Percentiles rank a stretch among this genome's conserved stretches.
Evolutionary conservation across 2,888 invertebrate genomes (phyloP).

Genomic region (Calameuta idolon): DNA sequence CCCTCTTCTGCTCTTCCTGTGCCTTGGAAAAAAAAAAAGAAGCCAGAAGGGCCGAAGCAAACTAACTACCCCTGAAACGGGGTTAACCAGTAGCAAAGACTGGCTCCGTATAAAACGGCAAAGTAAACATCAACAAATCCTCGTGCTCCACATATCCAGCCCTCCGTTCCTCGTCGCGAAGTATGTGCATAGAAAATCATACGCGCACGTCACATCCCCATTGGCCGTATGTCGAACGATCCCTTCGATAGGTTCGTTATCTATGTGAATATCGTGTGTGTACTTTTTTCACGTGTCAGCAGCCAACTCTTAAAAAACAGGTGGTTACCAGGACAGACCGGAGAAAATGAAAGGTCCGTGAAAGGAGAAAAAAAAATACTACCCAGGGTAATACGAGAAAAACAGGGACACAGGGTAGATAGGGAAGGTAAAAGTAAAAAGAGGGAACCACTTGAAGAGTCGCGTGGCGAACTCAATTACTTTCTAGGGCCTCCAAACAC

Average conservation of each 20-base stretch:
- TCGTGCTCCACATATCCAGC: not conserved
- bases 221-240: constrained; percentile 60
- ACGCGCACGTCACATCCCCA: constrained; percentile 29
- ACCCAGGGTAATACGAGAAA: constrained; percentile 25
- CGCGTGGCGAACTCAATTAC: constrained; percentile 67
- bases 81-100: not conserved
- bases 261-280: not conserved
- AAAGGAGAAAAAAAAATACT: not conserved
- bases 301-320: constrained; percentile 57
- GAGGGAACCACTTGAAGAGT: constrained; percentile 62
- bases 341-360: not conserved
- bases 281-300: constrained; percentile 10
- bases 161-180: not conserved
- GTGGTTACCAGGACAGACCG: constrained; percentile 56
- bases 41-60: not conserved
- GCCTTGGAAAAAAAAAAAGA: not conserved
- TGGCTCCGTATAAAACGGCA: not conserved
- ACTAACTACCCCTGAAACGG: not conserved
- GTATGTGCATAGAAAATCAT: not conserved
- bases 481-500: constrained; percentile 57
- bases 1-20: not conserved
- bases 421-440: constrained; percentile 28
- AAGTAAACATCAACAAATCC: not conserved
- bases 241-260: constrained; percentile 29
- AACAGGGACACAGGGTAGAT: constrained; percentile 41